Percentiles rank a stretch among this genome's conserved stretches.
phyloP scores from a whole-genome alignment of 2,888 invertebrate genomes.

The Sepioteuthis lessoniana region DNA sequence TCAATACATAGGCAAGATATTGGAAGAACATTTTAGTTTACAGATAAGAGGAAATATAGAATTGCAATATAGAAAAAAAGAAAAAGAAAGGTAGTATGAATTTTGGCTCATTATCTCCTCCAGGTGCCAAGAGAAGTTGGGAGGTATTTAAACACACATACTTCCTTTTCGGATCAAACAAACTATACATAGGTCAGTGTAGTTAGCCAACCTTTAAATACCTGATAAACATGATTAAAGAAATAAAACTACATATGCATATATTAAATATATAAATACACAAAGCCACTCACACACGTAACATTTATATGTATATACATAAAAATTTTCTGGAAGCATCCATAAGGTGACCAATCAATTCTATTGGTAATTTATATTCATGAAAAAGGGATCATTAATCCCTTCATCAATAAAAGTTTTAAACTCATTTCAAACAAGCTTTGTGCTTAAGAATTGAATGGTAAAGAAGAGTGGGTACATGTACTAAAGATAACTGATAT shows the following conservation, averaged over 20 bases:
- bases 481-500: neutral
- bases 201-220: slow-evolving; percentile 14
- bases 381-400: neutral
- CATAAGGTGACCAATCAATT: neutral
- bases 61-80: neutral
- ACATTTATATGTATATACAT: neutral
- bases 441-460: neutral
- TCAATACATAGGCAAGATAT: neutral
- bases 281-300: neutral
- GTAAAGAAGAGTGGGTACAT: neutral
- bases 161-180: slow-evolving; percentile 5
- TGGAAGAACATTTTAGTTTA: neutral
- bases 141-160: neutral
- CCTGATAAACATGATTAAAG: neutral
- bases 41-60: neutral
- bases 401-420: neutral
- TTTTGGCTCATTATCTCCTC: neutral
- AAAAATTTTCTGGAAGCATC: too few species aligned
- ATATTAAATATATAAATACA: neutral
- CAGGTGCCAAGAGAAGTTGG: neutral
- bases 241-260: neutral
- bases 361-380: neutral
- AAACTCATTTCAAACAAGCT: neutral
- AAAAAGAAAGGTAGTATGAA: neutral
- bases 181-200: neutral